Evolutionary conservation across 2,888 invertebrate species (phyloP).

Genomic region (Phengaris arion): DNA sequence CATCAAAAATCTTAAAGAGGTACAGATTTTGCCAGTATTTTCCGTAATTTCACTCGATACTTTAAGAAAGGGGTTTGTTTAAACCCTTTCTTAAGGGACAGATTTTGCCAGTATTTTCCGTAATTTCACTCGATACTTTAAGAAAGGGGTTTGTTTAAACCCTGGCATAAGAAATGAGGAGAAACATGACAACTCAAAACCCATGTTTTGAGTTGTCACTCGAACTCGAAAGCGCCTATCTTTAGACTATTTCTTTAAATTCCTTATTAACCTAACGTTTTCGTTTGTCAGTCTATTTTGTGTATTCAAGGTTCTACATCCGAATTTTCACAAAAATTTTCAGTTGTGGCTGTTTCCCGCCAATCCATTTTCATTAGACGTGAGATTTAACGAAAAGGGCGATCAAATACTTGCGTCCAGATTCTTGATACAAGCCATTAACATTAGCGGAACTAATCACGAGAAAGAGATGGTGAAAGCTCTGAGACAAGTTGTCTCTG

Average conservation of each 20-base stretch:
- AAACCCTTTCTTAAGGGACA: no score
- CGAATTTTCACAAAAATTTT: constrained; percentile 44
- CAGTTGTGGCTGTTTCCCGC: constrained; percentile 88
- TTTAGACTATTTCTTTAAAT: no score
- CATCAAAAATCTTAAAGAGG: constrained; percentile 86
- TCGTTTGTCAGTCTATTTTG: no score
- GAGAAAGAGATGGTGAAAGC: constrained; percentile 95
- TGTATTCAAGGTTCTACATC: neutral
- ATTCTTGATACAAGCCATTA: constrained; percentile 92
- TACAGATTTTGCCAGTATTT: constrained; percentile 44
- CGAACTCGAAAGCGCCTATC: no score
- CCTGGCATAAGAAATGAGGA: no score
- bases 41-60: neutral
- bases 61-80: no score
- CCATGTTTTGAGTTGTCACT: no score
- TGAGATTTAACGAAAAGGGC: constrained; percentile 87
- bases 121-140: neutral
- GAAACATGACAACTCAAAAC: no score
- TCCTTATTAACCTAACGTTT: no score
- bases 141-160: no score
- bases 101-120: neutral
- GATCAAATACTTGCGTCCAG: constrained; percentile 90
- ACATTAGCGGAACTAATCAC: constrained; percentile 93
- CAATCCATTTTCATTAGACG: constrained; percentile 90
- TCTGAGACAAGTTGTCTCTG: constrained; percentile 85